Conservation (phyloP, 92 coral and sea anemone species). For the Desmophyllum pertusum region DNA sequence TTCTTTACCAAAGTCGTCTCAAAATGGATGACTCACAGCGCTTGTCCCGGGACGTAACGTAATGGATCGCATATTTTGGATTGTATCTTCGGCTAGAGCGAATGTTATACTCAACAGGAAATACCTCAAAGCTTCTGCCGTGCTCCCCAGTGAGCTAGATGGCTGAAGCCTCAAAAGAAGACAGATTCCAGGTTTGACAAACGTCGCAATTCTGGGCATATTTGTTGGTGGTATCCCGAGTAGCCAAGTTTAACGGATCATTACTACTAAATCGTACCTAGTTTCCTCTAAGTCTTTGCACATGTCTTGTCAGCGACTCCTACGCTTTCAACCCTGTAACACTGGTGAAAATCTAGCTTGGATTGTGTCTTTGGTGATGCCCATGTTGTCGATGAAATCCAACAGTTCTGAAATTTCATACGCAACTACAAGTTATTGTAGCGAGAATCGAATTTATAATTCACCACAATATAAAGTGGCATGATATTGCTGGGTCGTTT, state of each 20-base stretch:
- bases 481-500: conserved; percentile 18
- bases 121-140: conserved; percentile 54
- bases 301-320: neutral
- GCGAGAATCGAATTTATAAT: neutral
- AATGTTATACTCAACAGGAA: conserved; percentile 54
- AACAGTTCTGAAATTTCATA: conserved; percentile 30
- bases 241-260: conserved; percentile 21
- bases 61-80: conserved; percentile 58
- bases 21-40: conserved; percentile 83
- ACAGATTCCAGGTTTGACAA: conserved; percentile 67
- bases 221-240: conserved; percentile 16
- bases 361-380: neutral
- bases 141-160: conserved; percentile 84
- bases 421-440: neutral
- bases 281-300: conserved; percentile 1
- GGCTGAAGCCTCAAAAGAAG: conserved; percentile 74
- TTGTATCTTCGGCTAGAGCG: conserved; percentile 41
- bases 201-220: conserved; percentile 24
- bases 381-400: conserved; percentile 2
- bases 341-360: neutral
- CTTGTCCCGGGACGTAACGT: conserved; percentile 50
- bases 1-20: conserved; percentile 43
- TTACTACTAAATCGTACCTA: conserved; percentile 8
- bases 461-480: neutral
- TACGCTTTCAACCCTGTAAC: neutral